phyloP scores from a whole-genome alignment of 1,140 invertebrate genomes.

The Coenobita brevimanus region DNA sequence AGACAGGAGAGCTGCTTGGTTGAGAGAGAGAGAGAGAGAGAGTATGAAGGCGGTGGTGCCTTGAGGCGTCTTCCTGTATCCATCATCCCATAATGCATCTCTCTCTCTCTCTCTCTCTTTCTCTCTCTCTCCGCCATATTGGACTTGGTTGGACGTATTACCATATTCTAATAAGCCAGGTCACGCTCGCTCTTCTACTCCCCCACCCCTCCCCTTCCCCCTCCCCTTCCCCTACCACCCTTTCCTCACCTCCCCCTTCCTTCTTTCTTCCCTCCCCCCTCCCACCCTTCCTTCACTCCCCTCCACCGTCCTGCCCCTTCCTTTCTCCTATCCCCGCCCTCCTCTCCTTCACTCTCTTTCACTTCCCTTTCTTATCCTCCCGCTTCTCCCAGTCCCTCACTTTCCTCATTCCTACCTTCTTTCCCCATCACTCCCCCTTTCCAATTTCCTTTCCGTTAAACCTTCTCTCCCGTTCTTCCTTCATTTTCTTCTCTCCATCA shows the following conservation, averaged over 20 bases:
- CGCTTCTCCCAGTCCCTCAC: background rate
- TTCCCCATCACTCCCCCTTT: background rate
- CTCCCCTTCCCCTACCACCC: too few relatives aligned
- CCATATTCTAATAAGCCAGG: too few relatives aligned
- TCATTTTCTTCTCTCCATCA: background rate
- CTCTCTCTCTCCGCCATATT: too few relatives aligned
- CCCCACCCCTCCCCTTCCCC: too few relatives aligned
- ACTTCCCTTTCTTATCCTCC: background rate
- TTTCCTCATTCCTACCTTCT: background rate
- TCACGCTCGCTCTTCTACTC: too few relatives aligned
- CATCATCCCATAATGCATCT: too few relatives aligned
- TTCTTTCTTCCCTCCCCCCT: background rate
- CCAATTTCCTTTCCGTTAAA: background rate
- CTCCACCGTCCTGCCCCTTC: background rate
- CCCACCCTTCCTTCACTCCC: background rate
- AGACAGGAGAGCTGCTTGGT: too few relatives aligned
- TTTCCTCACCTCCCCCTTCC: background rate
- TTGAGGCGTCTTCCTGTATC: too few relatives aligned
- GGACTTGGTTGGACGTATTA: too few relatives aligned
- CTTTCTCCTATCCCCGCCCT: background rate
- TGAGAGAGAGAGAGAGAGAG: too few relatives aligned
- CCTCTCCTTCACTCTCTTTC: background rate
- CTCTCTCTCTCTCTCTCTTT: too few relatives aligned
- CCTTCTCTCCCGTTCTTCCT: background rate
- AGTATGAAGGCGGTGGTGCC: too few relatives aligned